Conservation (phyloP, 2,113 vertebrate genomes). For the Coracopsis vasa region DNA sequence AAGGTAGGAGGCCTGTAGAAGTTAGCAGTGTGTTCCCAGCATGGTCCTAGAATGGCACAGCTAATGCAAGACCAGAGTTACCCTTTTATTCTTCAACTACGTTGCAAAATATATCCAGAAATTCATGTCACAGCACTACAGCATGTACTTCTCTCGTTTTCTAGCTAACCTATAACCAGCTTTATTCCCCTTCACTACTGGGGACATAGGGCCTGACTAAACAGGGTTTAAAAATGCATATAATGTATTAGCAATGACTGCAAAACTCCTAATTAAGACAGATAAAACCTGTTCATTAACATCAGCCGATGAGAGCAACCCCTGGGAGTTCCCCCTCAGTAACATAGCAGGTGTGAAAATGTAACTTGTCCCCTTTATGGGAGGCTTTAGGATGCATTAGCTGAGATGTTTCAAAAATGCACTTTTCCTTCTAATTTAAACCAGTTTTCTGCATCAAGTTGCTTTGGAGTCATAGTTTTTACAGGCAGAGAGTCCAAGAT, state of each 20-base stretch:
- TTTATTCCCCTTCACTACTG: neutral
- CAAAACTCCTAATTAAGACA: neutral
- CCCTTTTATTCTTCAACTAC: neutral
- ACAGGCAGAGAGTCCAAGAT: neutral
- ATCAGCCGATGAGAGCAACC: neutral
- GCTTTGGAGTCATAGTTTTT: neutral
- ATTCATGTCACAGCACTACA: neutral
- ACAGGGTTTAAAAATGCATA: neutral
- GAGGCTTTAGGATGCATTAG: neutral
- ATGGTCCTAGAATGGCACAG: neutral
- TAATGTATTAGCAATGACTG: neutral
- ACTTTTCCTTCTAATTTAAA: slow-evolving; percentile 21
- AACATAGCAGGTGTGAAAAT: neutral
- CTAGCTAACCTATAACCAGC: neutral
- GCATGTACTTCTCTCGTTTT: neutral
- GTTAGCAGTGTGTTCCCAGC: neutral
- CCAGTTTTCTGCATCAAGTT: neutral
- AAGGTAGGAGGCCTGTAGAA: neutral
- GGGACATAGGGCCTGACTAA: neutral
- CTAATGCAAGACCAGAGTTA: neutral
- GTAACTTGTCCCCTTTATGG: neutral
- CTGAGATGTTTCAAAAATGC: slow-evolving; percentile 19
- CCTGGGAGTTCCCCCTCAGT: neutral
- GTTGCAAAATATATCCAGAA: neutral
- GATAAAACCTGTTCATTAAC: neutral